Evolutionary conservation across 2,888 invertebrate species (phyloP), one percentile per base, ranked within the genome.

Genomic region (Keiferia lycopersicella): DNA sequence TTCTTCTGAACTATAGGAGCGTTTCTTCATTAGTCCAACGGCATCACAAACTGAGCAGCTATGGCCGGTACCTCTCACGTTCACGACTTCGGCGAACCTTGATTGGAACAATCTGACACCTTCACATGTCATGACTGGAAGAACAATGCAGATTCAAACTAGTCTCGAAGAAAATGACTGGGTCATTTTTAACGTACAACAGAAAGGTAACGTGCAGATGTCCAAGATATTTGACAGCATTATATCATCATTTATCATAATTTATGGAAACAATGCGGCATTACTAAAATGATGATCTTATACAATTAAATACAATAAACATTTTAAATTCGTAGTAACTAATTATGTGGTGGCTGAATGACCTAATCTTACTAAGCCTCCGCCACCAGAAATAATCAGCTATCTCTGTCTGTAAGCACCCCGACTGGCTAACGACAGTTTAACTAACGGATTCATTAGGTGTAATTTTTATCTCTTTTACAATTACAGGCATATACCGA

Each of bases 121-220:
- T 0, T 64, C 69, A 0, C 71, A 75, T 16, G 76, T 89, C 0
- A 84, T 91, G 87, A 75, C 71, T 1, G 62, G 53, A 0, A 71
- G 59, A 10, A 74, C 71, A 1, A 71, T 77, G 39, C 68, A 70
- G 0, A 74, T 88, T 0, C 71, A 70, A 0, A 83, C 80, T 18
- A 68, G 69, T 1, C 67, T 80, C 11, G 84, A 79, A 1, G 72
- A 82, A 48, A 89, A 93, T 38, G 41, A 41, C 51, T 94, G 94
- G 94, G 85, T 94, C 2, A 87, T 95, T 41, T 91, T 94, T 64
- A 95, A 95, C 72, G 73, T 94, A 8, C 91, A 94, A 71, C 92
- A 93, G 74, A 92, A 91, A 75, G 93, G 94, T 93, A 72, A 4
- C 12, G 14, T 12, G 41, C 41, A 14, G 11, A 8, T 10, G 34